Evolutionary conservation across 2,797 vertebrate species (phyloP).

Genomic region (Glossophaga mutica): DNA sequence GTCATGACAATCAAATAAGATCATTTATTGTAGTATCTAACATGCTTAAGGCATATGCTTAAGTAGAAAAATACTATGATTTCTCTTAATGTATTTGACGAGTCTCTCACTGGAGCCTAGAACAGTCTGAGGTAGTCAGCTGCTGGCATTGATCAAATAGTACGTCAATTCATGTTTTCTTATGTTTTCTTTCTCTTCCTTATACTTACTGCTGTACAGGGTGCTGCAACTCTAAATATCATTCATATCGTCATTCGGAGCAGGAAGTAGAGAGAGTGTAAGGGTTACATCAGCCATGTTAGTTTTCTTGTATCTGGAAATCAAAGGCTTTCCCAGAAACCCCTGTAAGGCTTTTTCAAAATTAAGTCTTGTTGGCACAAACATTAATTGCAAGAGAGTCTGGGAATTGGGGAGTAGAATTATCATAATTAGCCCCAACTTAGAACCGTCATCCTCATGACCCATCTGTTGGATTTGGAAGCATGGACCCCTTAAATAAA

Average conservation of each 20-base stretch:
- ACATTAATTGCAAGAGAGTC: background rate
- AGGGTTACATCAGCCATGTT: background rate
- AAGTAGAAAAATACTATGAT: background rate
- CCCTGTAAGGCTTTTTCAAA: constrained; percentile 2
- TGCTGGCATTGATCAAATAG: background rate
- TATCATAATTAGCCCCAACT: background rate
- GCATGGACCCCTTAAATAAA: background rate
- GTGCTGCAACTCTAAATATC: background rate
- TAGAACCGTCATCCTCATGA: background rate
- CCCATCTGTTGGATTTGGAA: background rate
- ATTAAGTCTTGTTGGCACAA: background rate
- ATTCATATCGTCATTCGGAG: constrained; percentile 8
- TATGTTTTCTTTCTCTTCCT: background rate
- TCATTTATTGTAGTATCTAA: background rate
- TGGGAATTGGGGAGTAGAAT: background rate
- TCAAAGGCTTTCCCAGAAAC: constrained; percentile 37
- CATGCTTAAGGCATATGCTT: background rate
- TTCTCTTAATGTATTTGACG: background rate
- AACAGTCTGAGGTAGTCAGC: background rate
- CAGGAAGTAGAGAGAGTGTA: background rate
- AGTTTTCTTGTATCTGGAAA: background rate
- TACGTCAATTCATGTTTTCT: background rate
- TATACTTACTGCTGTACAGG: background rate
- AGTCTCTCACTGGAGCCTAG: background rate
- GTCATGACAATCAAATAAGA: background rate